Base-by-base conservation (phyloP, 30 jellyfish, hydroid and myxozoan genomes). In the Turritopsis rubra region DNA sequence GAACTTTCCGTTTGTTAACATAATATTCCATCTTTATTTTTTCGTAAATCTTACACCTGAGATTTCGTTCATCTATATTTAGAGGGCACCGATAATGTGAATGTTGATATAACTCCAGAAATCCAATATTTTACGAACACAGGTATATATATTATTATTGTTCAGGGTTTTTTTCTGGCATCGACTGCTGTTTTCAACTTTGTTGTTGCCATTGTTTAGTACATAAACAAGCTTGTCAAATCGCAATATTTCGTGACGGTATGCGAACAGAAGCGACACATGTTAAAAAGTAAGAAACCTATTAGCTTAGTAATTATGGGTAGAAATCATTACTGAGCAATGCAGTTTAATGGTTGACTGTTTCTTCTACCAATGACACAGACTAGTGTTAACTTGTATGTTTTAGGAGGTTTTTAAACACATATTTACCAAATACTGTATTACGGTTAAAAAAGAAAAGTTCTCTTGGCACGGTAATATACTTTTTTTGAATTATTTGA, bases 41-140 rank as follows among this genome's bases (percentile, higher is more conserved):
- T n/a, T n/a, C n/a, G n/a, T n/a, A n/a, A n/a, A n/a, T n/a, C n/a
- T n/a, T n/a, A n/a, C n/a, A n/a, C n/a, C n/a, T n/a, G n/a, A n/a
- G n/a, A n/a, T n/a, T n/a, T n/a, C n/a, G n/a, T n/a, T n/a, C n/a
- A n/a, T 26, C 1, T 52, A 4, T 75, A 76, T 86, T 71, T 66
- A 92, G 98, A 92, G 70, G 88, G 88, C 29, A 65, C 85, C 1
- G 95, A 93, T 88, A 93, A 91, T 26, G 92, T 93, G 52, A 93
- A 88, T 70, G 97, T 93, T 71, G 99, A 93, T 87, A 90, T 93
- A 8, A 93, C 99, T 18, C 89, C 95, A 7, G 99, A 93, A 83
- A 93, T 93, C 21, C 97, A 88, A 52, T 93, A 88, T 72, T 93
- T 93, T 77, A 93, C 97, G 87, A 89, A 79, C 70, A 88, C 95